Base-by-base conservation (phyloP, 1,140 invertebrate genomes). In the Sitophilus oryzae region DNA sequence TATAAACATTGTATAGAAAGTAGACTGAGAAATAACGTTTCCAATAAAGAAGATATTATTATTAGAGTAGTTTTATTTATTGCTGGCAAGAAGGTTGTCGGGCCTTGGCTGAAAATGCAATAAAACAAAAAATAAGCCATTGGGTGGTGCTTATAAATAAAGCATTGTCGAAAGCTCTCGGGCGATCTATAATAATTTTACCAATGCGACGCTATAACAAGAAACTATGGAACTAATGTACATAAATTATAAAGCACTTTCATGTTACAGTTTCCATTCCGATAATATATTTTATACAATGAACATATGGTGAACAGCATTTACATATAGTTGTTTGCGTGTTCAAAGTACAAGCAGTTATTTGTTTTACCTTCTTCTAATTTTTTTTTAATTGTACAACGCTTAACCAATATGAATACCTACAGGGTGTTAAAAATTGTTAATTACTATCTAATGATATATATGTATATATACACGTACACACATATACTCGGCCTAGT, bases 241-340 rank as follows among this genome's bases (percentile, higher is more conserved):
- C 37, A 51, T 51, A 51, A 51, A 51, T 51, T 51, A 51, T 51
- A 42, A 51, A 35, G 37, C 14, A 51, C 48, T 51, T 41, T 41
- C 48, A 51, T 51, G 48, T 51, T 51, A 51, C 14, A 51, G 38
- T 51, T 51, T 51, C 48, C 40, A 41, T 41, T 51, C 36, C 48
- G 37, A 43, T 43, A 22, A 51, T 51, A 51, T 51, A 51, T 51
- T 51, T 51, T 51, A 35, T 35, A 51, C 21, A 51, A 35, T 35
- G 44, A 46, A 46, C 44, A 46, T 46, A 46, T 46, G 44, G 44
- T 46, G 15, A 46, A 46, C 44, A 46, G 22, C 44, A 15, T 34
- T 46, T 30, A 46, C 44, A 46, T 35, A 46, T 9, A 46, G 18
- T 35, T 20, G 14, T 46, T n/a, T 46, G 44, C 44, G 44, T 46